These are phyloP conservation scores for Aegotheles bennettii DNA, from an alignment of 2,113 vertebrate genomes.

Conservation along the genomic window DNA sequence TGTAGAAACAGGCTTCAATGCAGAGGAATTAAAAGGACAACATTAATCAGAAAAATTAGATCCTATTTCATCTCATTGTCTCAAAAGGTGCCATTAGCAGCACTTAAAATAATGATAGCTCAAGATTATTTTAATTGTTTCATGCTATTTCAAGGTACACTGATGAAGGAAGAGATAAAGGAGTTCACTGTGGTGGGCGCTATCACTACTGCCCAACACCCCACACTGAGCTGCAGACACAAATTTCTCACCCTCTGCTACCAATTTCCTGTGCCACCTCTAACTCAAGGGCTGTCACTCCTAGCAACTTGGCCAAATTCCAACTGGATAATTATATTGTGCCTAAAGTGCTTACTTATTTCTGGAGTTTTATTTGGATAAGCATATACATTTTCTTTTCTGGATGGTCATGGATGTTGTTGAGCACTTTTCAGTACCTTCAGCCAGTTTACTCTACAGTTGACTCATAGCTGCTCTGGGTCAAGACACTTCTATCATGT, in stretches of 20 bases:
- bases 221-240: neutral
- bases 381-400: neutral
- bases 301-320: neutral
- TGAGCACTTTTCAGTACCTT: neutral
- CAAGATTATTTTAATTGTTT: conserved; percentile 30
- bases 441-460: neutral
- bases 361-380: neutral
- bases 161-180: neutral
- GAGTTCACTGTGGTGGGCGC: neutral
- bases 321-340: neutral
- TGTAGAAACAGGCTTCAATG: neutral
- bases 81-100: neutral
- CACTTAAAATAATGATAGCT: conserved; percentile 30
- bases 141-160: neutral
- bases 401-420: neutral
- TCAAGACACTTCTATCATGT: neutral
- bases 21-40: conserved; percentile 12
- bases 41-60: conserved; percentile 30
- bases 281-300: neutral
- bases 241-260: neutral
- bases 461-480: neutral
- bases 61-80: conserved; percentile 21
- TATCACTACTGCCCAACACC: neutral
- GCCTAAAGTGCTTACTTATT: neutral
- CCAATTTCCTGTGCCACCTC: neutral